These are phyloP conservation scores for Boleophthalmus pectinirostris DNA, from an alignment of 2,113 vertebrate genomes.

Conservation along the genomic window DNA sequence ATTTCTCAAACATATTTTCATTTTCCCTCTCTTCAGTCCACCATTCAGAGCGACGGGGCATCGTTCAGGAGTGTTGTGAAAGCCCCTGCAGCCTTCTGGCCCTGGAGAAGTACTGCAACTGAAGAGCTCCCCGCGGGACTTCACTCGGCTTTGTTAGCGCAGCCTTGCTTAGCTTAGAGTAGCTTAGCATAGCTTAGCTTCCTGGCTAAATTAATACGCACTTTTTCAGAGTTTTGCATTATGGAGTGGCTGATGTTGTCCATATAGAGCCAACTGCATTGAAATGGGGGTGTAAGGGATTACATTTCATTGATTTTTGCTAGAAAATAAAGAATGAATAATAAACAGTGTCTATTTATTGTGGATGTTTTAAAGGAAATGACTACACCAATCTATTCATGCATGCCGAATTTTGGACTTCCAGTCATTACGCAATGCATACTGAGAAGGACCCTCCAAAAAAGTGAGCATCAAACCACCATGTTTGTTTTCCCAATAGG, in stretches of 20 bases:
- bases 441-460: too few species aligned
- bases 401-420: too few species aligned
- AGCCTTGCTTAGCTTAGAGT: conserved; percentile 1
- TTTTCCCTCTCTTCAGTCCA: not conserved
- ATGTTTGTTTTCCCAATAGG: too few species aligned
- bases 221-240: not conserved
- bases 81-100: conserved; percentile 82
- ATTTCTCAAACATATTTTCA: not conserved
- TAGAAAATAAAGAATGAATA: conserved; percentile 54
- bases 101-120: conserved; percentile 87
- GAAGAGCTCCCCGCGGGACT: conserved; percentile 24
- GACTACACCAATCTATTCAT: not conserved
- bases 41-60: conserved; percentile 62
- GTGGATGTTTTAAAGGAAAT: not conserved
- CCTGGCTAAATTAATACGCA: not conserved
- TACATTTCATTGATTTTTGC: conserved; percentile 21
- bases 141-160: not conserved
- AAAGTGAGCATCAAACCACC: too few species aligned
- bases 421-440: too few species aligned
- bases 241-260: not conserved
- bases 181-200: conserved; percentile 22
- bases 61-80: conserved; percentile 87
- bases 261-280: conserved; percentile 8
- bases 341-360: not conserved
- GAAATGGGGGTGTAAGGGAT: not conserved